These are phyloP conservation scores for Pentalonia nigronervosa DNA, from an alignment of 1,140 invertebrate genomes.

Conservation along the genomic window DNA sequence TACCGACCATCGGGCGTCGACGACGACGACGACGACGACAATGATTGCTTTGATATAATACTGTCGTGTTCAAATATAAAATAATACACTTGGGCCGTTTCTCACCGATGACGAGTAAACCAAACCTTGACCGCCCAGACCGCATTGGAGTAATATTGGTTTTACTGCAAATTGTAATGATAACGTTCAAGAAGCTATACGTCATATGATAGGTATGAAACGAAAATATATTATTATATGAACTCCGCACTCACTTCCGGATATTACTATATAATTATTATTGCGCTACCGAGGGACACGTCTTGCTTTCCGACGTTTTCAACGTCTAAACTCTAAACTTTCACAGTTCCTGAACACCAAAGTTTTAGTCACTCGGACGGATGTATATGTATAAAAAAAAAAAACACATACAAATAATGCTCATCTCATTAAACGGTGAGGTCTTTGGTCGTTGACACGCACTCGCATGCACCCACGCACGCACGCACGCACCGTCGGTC, in stretches of 20 bases:
- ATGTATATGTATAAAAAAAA: not conserved
- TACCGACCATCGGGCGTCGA: not conserved
- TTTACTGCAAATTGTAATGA: not conserved
- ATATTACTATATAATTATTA: not conserved
- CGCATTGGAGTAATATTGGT: not conserved
- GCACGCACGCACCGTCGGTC: not conserved
- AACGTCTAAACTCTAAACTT: not conserved
- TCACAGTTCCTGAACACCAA: not conserved
- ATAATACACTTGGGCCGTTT: not conserved
- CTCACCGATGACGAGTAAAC: not conserved
- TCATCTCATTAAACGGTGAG: not conserved
- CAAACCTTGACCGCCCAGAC: not conserved
- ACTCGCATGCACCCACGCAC: not conserved
- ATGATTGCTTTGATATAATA: not conserved
- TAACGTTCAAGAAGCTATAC: not conserved
- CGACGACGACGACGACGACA: not conserved
- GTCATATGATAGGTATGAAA: not conserved
- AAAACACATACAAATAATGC: not conserved
- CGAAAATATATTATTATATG: not conserved
- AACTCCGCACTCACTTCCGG: too few species aligned
- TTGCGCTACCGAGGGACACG: not conserved
- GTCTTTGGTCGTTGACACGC: not conserved
- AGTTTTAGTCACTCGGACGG: constrained; percentile 7
- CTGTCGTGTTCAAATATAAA: not conserved
- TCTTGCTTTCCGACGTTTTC: constrained; percentile 3